Conservation (phyloP, 2,888 invertebrate species). For the Lamellibrachia columna region DNA sequence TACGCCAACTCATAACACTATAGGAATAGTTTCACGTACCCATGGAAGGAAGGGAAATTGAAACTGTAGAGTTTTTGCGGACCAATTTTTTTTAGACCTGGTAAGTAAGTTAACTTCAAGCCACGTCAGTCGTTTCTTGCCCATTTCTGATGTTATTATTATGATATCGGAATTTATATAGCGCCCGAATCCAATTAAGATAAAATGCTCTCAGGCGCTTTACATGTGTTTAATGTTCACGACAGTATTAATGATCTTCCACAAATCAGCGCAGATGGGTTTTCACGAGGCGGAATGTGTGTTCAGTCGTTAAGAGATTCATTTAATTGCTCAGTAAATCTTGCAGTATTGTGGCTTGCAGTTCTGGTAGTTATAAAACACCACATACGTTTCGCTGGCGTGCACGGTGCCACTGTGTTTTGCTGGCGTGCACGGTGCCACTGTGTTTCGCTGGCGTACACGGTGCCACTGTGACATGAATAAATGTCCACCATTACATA, state of each 20-base stretch:
- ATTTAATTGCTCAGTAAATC: neutral
- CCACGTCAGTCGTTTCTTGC: neutral
- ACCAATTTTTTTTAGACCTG: neutral
- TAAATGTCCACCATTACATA: neutral
- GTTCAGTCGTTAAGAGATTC: neutral
- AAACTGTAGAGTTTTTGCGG: slow-evolving; percentile 9
- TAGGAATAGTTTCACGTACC: neutral
- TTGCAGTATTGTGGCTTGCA: neutral
- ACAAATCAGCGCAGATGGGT: neutral
- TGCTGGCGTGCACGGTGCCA: neutral
- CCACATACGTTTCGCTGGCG: neutral
- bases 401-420: neutral
- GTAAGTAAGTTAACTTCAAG: neutral
- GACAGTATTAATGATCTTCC: neutral
- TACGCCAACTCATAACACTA: neutral
- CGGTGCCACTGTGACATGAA: neutral
- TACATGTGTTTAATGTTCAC: neutral
- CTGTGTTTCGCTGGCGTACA: neutral
- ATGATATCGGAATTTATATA: too few species aligned
- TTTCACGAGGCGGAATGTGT: neutral
- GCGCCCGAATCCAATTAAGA: too few species aligned
- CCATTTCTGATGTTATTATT: neutral
- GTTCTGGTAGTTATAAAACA: neutral
- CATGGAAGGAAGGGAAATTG: neutral
- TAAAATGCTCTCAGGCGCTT: too few species aligned